Base-by-base conservation (phyloP, 2,888 invertebrate genomes). In the Chrysodeixis includens region DNA sequence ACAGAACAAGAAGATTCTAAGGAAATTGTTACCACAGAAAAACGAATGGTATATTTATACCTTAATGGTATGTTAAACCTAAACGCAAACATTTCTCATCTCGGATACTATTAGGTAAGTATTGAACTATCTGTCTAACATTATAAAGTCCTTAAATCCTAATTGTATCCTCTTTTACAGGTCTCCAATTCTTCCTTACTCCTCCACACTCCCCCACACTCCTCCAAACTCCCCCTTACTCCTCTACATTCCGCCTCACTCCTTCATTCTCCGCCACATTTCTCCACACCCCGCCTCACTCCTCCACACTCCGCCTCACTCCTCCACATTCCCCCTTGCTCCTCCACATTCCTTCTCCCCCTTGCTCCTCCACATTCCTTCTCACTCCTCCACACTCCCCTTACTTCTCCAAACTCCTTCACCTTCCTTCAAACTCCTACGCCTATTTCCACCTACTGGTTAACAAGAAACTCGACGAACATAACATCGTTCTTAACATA, bases 401-500 rank as follows among this genome's bases (percentile, higher is more conserved):
- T 40, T 7, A 14, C 5, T 40, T n/a, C 40, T 40, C 40, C n/a
- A 6, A 0, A 35, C 9, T 12, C 3, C n/a, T n/a, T n/a, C 40
- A n/a, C 6, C 2, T 26, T 26, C 26, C 26, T 26, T 6, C 26
- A n/a, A 0, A n/a, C n/a, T 6, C n/a, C 40, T 6, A 2, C 6
- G 2, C n/a, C 20, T 12, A 20, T 22, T 10, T 9, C 10, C 10
- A 5, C 26, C 3, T 62, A 93, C 62, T 90, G 89, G 53, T 88
- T 90, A 9, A 93, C 92, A 73, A 94, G 80, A 73, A 97, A 94
- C 83, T 97, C 97, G 0, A 97, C 69, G 78, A 96, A 97, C 84
- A 96, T 90, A 0, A 95, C 94, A 68, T 97, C 95, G 56, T 96
- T 95, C 79, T 96, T 96, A 0, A 96, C 83, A 70, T 96, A 96